phyloP scores from a whole-genome alignment of 2,888 invertebrate genomes.

The Torymus tubicola region DNA sequence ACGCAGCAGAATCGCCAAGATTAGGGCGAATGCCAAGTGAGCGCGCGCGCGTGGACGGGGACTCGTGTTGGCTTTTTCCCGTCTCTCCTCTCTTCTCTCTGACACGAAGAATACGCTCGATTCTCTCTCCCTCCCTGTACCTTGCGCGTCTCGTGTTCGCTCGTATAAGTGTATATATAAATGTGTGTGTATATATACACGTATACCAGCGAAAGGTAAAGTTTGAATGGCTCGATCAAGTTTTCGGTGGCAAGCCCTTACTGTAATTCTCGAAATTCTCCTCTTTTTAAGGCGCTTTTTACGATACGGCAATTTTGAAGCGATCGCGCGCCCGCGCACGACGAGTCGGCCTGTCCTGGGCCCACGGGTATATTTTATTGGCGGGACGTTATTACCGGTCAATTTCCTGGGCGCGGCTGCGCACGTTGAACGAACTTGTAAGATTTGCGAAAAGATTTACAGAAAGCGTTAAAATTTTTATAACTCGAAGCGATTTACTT shows the following conservation, averaged over 20 bases:
- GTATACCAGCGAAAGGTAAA: background rate
- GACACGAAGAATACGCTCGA: background rate
- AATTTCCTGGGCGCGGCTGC: conserved; percentile 3
- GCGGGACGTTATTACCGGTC: conserved; percentile 9
- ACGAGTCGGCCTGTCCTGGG: no score
- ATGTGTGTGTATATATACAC: no score
- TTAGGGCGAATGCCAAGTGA: conserved; percentile 37
- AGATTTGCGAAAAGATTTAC: no score
- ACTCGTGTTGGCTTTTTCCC: background rate
- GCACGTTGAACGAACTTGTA: no score
- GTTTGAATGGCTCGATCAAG: conserved; percentile 35
- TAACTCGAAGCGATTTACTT: no score
- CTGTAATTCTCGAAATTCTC: background rate
- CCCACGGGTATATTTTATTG: conserved; percentile 10
- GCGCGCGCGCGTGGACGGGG: background rate
- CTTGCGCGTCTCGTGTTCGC: background rate
- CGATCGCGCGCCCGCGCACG: background rate
- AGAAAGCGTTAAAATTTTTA: no score
- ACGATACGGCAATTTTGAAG: conserved; percentile 30
- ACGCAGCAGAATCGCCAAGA: conserved; percentile 28
- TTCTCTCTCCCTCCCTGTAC: conserved; percentile 4
- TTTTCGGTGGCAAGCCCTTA: background rate
- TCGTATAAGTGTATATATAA: background rate
- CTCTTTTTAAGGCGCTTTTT: conserved; percentile 19
- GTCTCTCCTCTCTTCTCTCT: background rate